These are phyloP conservation scores for Burhinus bistriatus DNA, from an alignment of 2,113 vertebrate species.

Conservation along the genomic window DNA sequence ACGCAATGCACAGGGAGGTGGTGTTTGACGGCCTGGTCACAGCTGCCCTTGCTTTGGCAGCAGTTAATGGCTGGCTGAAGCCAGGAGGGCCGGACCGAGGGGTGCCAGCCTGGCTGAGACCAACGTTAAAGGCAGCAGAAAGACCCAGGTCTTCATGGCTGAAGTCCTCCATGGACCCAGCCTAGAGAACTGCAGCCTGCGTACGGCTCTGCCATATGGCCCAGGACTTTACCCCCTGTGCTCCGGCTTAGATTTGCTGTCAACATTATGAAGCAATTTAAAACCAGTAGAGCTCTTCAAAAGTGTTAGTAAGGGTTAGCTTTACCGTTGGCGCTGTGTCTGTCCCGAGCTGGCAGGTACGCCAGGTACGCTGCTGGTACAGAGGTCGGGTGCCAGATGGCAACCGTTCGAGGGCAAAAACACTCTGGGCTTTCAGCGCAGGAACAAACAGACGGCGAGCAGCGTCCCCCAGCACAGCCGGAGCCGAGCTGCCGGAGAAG, in stretches of 20 bases:
- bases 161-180: neutral
- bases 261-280: neutral
- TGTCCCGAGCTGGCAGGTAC: neutral
- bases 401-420: neutral
- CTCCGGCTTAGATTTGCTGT: neutral
- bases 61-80: neutral
- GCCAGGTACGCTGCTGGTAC: neutral
- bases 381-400: neutral
- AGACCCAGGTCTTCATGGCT: neutral
- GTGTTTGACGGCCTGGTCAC: accelerated
- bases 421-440: neutral
- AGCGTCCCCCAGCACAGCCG: neutral
- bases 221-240: neutral
- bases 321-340: accelerated
- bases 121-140: neutral
- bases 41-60: neutral
- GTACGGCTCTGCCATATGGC: neutral
- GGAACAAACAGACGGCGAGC: neutral
- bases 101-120: neutral
- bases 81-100: accelerated
- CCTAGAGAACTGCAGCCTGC: neutral
- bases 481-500: neutral
- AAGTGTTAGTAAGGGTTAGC: neutral
- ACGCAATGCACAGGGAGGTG: accelerated
- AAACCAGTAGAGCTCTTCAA: neutral